Evolutionary conservation across 2,113 vertebrate genomes (phyloP).

Genomic region (Thunnus maccoyii): DNA sequence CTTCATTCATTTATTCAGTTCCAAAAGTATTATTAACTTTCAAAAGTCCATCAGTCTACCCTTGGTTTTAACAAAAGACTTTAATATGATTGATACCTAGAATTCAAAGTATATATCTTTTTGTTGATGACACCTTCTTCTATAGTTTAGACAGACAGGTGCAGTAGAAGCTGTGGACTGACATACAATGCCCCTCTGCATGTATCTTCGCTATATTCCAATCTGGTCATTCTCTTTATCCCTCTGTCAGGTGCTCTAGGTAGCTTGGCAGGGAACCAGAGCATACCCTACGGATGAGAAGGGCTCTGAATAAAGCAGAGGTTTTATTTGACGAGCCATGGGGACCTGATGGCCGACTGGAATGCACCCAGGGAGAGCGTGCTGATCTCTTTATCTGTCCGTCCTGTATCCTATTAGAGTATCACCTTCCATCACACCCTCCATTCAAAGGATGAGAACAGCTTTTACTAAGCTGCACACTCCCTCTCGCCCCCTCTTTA

Average conservation of each 20-base stretch:
- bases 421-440: slow-evolving; percentile 73
- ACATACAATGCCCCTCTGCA: neutral
- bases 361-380: slow-evolving; percentile 54
- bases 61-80: neutral
- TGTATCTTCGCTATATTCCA: slow-evolving; percentile 1
- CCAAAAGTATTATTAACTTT: too few species aligned
- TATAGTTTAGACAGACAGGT: neutral
- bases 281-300: slow-evolving; percentile 45
- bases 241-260: slow-evolving; percentile 15
- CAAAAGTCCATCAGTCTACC: neutral
- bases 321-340: slow-evolving; percentile 64
- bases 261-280: slow-evolving; percentile 47
- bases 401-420: slow-evolving; percentile 74
- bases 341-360: slow-evolving; percentile 64
- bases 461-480: slow-evolving; percentile 69
- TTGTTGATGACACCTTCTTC: slow-evolving; percentile 12
- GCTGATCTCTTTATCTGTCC: slow-evolving; percentile 78
- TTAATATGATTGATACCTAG: neutral
- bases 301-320: slow-evolving; percentile 56
- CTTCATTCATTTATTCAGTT: too few species aligned
- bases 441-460: slow-evolving; percentile 70
- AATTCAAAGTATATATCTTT: neutral
- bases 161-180: neutral
- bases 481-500: slow-evolving; percentile 50
- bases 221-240: neutral